Evolutionary conservation across 1,140 invertebrate genomes (phyloP).

Genomic region (Calycopis cecrops): DNA sequence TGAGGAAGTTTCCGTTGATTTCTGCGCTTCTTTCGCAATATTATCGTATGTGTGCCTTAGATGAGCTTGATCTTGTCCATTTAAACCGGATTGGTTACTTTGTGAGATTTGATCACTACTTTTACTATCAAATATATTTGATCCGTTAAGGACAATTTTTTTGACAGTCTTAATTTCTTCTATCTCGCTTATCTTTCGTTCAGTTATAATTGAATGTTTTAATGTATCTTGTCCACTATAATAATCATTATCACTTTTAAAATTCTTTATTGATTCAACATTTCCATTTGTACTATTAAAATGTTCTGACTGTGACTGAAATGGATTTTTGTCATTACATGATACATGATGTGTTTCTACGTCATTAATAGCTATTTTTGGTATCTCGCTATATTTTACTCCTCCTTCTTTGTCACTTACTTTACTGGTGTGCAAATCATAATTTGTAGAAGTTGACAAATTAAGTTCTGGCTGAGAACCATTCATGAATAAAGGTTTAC

Average conservation of each 20-base stretch:
- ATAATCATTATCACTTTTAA: slow-evolving; percentile 52
- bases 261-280: slow-evolving; percentile 38
- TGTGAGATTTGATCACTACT: background rate
- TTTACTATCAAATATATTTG: slow-evolving; percentile 23
- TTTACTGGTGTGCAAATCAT: background rate
- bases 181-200: slow-evolving; percentile 63
- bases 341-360: slow-evolving; percentile 16
- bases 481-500: slow-evolving; percentile 34
- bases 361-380: slow-evolving; percentile 5
- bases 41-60: background rate
- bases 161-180: slow-evolving; percentile 71
- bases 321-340: slow-evolving; percentile 41
- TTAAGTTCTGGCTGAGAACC: slow-evolving; percentile 25
- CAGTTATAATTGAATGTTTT: slow-evolving; percentile 55
- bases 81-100: background rate
- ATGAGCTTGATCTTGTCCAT: background rate
- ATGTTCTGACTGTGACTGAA: slow-evolving; percentile 48
- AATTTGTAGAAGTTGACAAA: slow-evolving; percentile 35
- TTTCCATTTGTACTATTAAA: slow-evolving; percentile 32
- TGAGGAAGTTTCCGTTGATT: background rate
- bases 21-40: background rate
- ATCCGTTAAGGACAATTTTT: slow-evolving; percentile 63
- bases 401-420: slow-evolving; percentile 12
- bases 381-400: slow-evolving; percentile 19
- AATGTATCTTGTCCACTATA: slow-evolving; percentile 45